Evolutionary conservation across 1,140 invertebrate genomes (phyloP).

Genomic region (Portunus trituberculatus): DNA sequence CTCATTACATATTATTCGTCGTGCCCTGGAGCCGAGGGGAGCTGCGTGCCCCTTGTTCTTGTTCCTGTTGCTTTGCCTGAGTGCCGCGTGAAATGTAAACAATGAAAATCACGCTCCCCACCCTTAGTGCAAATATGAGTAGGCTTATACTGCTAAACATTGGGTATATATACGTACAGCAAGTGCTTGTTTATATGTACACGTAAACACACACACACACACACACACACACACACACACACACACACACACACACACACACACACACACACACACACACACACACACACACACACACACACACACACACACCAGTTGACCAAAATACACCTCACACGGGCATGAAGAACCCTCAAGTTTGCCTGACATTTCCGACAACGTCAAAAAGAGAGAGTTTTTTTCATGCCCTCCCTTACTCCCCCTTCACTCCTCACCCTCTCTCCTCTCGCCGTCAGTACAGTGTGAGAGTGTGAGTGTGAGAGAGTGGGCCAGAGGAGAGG

Average conservation of each 20-base stretch:
- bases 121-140: neutral
- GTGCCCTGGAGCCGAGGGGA: neutral
- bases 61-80: neutral
- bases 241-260: conserved; percentile 6
- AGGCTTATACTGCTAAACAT: neutral
- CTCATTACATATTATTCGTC: conserved; percentile 14
- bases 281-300: conserved; percentile 52
- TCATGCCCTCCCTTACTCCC: conserved; percentile 5
- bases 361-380: conserved; percentile 67
- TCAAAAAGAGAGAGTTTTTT: conserved; percentile 37
- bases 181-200: neutral
- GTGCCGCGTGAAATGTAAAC: neutral
- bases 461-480: too few species aligned
- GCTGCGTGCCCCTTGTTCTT: neutral
- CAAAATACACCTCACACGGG: conserved; percentile 58
- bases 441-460: neutral
- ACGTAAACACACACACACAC: conserved; percentile 39
- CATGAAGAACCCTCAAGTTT: neutral
- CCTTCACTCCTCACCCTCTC: neutral
- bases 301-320: conserved; percentile 51
- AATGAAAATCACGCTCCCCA: neutral
- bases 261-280: conserved; percentile 55
- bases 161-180: conserved; percentile 21
- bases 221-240: conserved; percentile 33
- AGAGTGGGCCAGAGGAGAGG: neutral